Base-by-base conservation (phyloP, 2,888 invertebrate genomes). In the Anthophora plumipes region DNA sequence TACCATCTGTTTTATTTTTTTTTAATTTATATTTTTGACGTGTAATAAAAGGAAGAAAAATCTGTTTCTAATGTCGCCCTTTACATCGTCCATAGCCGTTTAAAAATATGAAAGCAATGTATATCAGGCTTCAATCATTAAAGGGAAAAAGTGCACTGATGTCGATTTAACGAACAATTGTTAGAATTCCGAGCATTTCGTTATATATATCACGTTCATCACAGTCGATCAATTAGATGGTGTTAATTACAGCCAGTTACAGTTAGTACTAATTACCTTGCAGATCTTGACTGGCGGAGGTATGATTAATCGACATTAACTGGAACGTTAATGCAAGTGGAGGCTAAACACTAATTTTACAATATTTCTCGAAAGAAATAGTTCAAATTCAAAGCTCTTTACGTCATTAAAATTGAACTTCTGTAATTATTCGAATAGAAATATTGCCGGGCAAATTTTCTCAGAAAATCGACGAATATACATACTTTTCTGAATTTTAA, bases 231-330 rank as follows among this genome's bases (percentile, higher is more conserved):
- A 22, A 11, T 22, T 52, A 22, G 22, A 7, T 17, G 20, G 8
- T 12, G 55, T 31, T 55, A 55, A 55, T 55, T 55, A 55, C 17
- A 55, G 31, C 17, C 12, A 55, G 31, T 55, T 55, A 54, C 17
- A 54, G 25, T 54, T 54, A 9, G 25, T 31, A 0, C 11, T 54
- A 54, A 54, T 54, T 31, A 54, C 6, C 14, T 25, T 31, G 1
- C 14, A 31, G 5, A 54, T 0, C 31, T 31, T 5, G 31, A 7
- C 0, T 1, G 25, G 7, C 7, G 14, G 17, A 14, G 17, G 55
- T 1, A 55, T 12, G 55, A 11, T 55, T 17, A 31, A 31, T 55
- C 14, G 31, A 8, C 55, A 31, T 31, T 22, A 22, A 52, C 22
- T 5, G 11, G 2, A 22, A 22, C 4, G 11, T 6, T 52, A 52